phyloP scores from a whole-genome alignment of 2,888 invertebrate species.

The Eupithecia inturbata region DNA sequence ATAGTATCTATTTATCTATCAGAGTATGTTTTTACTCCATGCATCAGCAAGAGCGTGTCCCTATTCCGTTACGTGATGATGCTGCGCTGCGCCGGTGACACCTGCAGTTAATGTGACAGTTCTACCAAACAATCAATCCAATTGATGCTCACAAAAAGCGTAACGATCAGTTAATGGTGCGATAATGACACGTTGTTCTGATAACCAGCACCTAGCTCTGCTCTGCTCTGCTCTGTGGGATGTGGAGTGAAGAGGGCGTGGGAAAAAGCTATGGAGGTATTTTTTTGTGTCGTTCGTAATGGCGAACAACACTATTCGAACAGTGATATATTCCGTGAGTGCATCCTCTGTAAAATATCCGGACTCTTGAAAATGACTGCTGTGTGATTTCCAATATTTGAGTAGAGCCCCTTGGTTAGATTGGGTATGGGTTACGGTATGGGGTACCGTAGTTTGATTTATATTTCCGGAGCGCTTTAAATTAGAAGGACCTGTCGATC shows the following conservation, averaged over 20 bases:
- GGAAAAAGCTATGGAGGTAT: constrained; percentile 14
- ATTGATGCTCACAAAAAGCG: constrained; percentile 28
- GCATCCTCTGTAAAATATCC: not conserved
- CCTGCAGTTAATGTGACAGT: constrained; percentile 23
- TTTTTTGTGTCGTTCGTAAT: not conserved
- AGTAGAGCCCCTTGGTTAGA: not conserved
- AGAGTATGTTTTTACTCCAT: no score
- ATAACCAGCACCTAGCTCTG: constrained; percentile 7
- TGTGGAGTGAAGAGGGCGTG: constrained; percentile 26
- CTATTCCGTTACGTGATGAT: not conserved
- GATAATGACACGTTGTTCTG: constrained; percentile 32
- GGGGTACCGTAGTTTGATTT: not conserved
- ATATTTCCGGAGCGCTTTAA: not conserved
- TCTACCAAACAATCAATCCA: constrained; percentile 14
- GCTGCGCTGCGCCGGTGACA: not conserved
- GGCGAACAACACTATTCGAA: not conserved
- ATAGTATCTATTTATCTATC: no score
- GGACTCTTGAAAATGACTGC: not conserved
- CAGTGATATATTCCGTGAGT: not conserved
- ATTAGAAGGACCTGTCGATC: not conserved
- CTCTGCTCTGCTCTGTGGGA: constrained; percentile 15
- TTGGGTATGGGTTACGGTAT: not conserved
- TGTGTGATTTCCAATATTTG: not conserved
- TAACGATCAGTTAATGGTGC: constrained; percentile 23
- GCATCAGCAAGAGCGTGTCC: not conserved